These are phyloP conservation scores for Saccopteryx leptura DNA, from an alignment of 2,113 vertebrate genomes.

Conservation along the genomic window DNA sequence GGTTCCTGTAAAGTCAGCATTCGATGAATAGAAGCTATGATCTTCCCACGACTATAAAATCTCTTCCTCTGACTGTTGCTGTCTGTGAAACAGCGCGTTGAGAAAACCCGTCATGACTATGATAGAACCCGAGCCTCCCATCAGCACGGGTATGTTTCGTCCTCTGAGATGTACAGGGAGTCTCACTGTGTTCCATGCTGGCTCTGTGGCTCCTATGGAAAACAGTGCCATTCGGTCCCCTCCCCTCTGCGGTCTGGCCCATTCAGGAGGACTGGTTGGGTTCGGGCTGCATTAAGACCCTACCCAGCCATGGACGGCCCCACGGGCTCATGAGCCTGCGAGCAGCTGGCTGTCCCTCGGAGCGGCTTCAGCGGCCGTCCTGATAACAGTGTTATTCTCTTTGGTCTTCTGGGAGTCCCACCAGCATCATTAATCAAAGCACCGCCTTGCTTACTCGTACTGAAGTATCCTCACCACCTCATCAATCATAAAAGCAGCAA, in stretches of 20 bases:
- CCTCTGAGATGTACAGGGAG: constrained; percentile 33
- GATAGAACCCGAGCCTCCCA: neutral
- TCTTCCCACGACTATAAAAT: neutral
- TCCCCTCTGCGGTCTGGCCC: constrained; percentile 13
- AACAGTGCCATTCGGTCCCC: neutral
- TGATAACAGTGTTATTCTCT: constrained; percentile 89
- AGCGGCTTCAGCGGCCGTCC: constrained; percentile 83
- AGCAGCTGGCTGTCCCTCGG: constrained; percentile 72
- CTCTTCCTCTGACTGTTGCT: constrained; percentile 45
- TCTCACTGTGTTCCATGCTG: neutral
- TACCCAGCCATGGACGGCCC: neutral
- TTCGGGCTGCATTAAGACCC: neutral
- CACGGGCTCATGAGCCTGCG: neutral
- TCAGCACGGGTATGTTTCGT: neutral
- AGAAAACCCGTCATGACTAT: neutral
- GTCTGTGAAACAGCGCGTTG: neutral
- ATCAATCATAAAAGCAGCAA: constrained; percentile 92
- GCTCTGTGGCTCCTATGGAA: constrained; percentile 27
- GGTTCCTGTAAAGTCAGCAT: neutral
- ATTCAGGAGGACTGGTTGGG: constrained; percentile 40
- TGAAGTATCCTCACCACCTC: constrained; percentile 87
- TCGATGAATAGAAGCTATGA: neutral
- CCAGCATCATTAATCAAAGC: constrained; percentile 91
- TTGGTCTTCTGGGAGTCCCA: constrained; percentile 89
- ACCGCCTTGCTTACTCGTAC: constrained; percentile 85